Evolutionary conservation across 2,888 invertebrate genomes (phyloP).

Genomic region (Panzeria rudis): DNA sequence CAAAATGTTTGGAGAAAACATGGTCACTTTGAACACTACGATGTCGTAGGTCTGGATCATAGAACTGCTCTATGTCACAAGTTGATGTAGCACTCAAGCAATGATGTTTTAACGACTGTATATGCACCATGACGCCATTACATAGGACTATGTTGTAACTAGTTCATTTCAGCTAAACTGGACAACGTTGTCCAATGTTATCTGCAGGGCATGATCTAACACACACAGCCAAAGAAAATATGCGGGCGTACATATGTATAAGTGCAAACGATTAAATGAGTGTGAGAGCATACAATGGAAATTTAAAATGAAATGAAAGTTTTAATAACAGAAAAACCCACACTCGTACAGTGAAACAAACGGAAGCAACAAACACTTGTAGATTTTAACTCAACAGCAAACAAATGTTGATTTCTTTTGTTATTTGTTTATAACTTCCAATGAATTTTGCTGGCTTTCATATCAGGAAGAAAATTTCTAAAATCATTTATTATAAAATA

Average conservation of each 20-base stretch:
- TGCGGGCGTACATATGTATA: no score
- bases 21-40: no score
- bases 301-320: conserved; percentile 43
- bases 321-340: conserved; percentile 5
- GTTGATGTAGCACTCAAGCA: no score
- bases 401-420: conserved; percentile 43
- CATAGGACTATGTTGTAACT: no score
- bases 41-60: no score
- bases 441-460: background rate
- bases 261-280: conserved; percentile 1
- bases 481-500: background rate
- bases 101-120: no score
- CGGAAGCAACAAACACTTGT: conserved; percentile 66
- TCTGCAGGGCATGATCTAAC: conserved; percentile 16
- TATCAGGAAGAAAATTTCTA: background rate
- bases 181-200: no score
- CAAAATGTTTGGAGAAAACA: no score
- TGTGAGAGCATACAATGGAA: conserved; percentile 33
- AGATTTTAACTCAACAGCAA: conserved; percentile 55
- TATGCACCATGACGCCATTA: no score
- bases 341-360: background rate
- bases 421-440: background rate
- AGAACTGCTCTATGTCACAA: no score
- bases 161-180: no score
- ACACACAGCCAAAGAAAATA: background rate